Evolutionary conservation across 2,888 invertebrate species (phyloP).

Genomic region (Noctua fimbriata): DNA sequence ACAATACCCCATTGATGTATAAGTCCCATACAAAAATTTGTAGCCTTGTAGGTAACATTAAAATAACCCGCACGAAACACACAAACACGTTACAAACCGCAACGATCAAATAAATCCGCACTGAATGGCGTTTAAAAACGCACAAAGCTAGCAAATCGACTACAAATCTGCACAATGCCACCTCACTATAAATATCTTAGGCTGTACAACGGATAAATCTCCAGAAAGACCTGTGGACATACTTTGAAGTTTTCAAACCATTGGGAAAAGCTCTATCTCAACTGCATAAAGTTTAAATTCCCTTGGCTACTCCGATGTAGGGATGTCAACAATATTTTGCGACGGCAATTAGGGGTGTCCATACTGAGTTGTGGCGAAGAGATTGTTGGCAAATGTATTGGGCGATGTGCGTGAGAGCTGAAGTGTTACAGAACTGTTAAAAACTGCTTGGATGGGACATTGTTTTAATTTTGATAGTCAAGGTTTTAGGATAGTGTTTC

Average conservation of each 20-base stretch:
- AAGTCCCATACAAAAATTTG: neutral
- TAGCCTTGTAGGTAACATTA: neutral
- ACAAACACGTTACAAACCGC: conserved; percentile 27
- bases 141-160: conserved; percentile 74
- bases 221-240: conserved; percentile 58
- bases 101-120: conserved; percentile 54
- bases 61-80: conserved; percentile 14
- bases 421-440: conserved; percentile 15
- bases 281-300: conserved; percentile 31
- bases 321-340: conserved; percentile 79
- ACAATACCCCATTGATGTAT: neutral
- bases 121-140: conserved; percentile 57
- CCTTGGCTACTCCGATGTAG: conserved; percentile 14
- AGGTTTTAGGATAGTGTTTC: neutral
- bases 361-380: conserved; percentile 77
- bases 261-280: conserved; percentile 1
- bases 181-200: conserved; percentile 80
- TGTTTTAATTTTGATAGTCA: neutral
- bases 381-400: conserved; percentile 72
- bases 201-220: conserved; percentile 76
- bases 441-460: neutral
- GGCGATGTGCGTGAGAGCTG: conserved; percentile 32
- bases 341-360: conserved; percentile 79
- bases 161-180: conserved; percentile 81
- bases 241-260: conserved; percentile 49